Conservation (phyloP, 2,797 vertebrate genomes). For the Callimico goeldii region DNA sequence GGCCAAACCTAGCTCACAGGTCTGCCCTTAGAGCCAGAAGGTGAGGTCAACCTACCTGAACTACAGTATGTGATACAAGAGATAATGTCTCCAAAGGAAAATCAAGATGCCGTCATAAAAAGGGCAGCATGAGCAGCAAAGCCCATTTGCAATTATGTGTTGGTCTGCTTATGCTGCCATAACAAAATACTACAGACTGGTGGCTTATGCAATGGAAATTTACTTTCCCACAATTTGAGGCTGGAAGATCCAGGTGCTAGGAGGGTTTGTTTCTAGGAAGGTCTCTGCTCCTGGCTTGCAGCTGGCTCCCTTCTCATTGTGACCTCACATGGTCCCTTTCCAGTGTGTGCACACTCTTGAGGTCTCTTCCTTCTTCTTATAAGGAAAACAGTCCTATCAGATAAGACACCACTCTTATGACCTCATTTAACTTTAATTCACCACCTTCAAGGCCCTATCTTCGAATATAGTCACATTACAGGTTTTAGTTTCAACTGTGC, state of each 20-base stretch:
- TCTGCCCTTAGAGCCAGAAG: not conserved
- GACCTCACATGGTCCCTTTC: not conserved
- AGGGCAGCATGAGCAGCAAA: not conserved
- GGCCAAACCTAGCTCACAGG: not conserved
- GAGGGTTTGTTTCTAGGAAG: not conserved
- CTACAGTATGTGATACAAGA: not conserved
- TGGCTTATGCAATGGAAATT: not conserved
- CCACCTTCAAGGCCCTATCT: not conserved
- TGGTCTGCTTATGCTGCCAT: not conserved
- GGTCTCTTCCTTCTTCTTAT: not conserved
- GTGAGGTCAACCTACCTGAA: not conserved
- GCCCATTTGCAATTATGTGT: not conserved
- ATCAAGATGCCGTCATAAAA: not conserved
- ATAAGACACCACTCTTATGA: not conserved
- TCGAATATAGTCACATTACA: not conserved
- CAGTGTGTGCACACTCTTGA: too few relatives aligned
- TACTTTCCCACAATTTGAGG: not conserved
- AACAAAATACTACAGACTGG: not conserved
- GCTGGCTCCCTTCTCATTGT: not conserved
- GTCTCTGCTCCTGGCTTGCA: not conserved
- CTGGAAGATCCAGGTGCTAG: not conserved
- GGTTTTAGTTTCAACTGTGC: not conserved
- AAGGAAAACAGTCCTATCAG: not conserved
- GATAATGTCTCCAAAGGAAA: not conserved
- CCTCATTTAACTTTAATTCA: not conserved